Base-by-base conservation (phyloP, 2,113 vertebrate genomes). In the Epinephelus fuscoguttatus region DNA sequence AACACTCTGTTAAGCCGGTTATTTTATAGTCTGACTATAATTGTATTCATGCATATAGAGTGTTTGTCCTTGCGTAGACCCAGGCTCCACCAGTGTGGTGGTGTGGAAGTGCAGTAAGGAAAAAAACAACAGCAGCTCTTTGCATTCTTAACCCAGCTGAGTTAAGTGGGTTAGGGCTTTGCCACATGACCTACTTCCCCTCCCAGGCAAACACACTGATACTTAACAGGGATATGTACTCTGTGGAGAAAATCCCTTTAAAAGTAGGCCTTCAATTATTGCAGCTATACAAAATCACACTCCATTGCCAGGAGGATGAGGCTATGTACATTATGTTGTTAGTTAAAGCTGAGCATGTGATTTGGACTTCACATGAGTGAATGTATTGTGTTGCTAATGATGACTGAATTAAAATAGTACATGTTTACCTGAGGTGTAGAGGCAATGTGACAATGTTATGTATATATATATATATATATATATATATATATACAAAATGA, bases 161-260 rank as follows among this genome's bases (percentile, higher is more conserved):
- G 85, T 84, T 89, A 92, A 93, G 84, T 91, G 80, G 89, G 87
- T 92, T 89, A 89, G 83, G 75, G 90, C 88, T 91, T 93, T 92
- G 82, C 76, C n/a, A 75, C 74, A 81, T 92, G 92, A 93, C 91
- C 91, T 87, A 93, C 82, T 92, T 92, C 85, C 71, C 21, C 61
- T 73, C 70, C 40, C 57, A 60, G 82, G 61, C 82, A 89, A 78
- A 85, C 76, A 82, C 63, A 72, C 42, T 56, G 78, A 33, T 52
- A n/a, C 49, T 53, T 69, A 69, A 74, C 71, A 66, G 69, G 71
- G 70, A 87, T 83, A 69, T 81, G 81, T 82, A 77, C 68, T 64
- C 70, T 56, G 64, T 60, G 81, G 18, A 85, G 67, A 85, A 81
- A 91, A 88, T 82, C 83, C 79, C 69, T 84, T 88, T 81, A 76